Conservation (phyloP, 2,888 invertebrate genomes). For the Dysmachus trigonus region DNA sequence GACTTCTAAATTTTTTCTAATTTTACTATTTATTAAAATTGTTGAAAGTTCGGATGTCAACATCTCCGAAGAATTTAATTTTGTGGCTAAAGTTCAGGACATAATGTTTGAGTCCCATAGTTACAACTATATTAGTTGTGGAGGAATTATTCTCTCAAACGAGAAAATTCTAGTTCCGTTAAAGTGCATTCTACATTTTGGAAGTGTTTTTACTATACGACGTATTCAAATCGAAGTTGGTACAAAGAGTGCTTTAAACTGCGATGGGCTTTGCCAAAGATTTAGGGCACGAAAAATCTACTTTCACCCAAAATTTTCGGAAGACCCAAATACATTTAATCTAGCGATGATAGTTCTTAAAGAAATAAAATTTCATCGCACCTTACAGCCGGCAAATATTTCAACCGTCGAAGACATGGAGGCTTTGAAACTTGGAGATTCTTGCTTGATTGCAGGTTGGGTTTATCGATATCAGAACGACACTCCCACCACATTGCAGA, state of each 20-base stretch:
- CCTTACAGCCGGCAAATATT: background rate
- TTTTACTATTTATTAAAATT: background rate
- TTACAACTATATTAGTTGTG: background rate
- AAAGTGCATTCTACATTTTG: background rate
- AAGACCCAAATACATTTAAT: background rate
- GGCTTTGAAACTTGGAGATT: background rate
- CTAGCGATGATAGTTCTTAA: background rate
- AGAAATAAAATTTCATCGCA: background rate
- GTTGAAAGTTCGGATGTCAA: background rate
- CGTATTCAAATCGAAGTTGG: background rate
- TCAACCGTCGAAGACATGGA: background rate
- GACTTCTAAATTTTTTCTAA: background rate
- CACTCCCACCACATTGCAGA: background rate
- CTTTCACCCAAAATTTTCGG: background rate
- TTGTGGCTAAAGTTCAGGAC: background rate
- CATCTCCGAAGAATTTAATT: background rate
- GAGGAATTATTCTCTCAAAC: background rate
- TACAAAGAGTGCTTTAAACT: background rate
- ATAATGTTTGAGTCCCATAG: background rate
- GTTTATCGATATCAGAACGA: background rate
- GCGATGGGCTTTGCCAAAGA: background rate
- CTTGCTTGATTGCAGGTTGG: background rate
- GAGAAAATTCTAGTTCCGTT: background rate
- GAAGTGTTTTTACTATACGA: background rate
- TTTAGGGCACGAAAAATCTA: background rate